Evolutionary conservation across 2,797 vertebrate species (phyloP).

Genomic region (Buceros bicornis): DNA sequence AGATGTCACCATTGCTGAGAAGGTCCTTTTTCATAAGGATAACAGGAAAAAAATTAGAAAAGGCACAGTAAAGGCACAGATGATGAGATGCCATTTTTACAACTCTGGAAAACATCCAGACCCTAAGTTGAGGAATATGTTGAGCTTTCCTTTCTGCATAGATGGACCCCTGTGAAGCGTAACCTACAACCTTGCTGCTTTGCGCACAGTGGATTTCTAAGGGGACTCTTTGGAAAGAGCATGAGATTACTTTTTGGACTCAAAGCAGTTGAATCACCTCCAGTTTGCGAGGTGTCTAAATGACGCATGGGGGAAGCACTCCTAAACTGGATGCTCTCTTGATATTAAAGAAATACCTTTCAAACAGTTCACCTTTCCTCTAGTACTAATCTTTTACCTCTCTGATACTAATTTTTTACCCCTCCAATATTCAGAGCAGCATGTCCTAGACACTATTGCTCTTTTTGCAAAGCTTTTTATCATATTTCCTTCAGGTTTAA

Average conservation of each 20-base stretch:
- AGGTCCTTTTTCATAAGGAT: conserved; percentile 41
- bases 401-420: background rate
- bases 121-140: conserved; percentile 19
- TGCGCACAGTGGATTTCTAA: background rate
- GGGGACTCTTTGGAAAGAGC: background rate
- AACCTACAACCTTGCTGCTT: background rate
- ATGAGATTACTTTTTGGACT: background rate
- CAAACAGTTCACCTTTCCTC: background rate
- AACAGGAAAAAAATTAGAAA: conserved; percentile 35
- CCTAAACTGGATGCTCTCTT: background rate
- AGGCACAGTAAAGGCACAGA: conserved; percentile 3
- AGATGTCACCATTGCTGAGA: background rate
- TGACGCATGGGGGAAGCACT: background rate
- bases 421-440: background rate
- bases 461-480: conserved; percentile 6
- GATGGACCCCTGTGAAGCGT: conserved; percentile 49
- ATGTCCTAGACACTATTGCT: background rate
- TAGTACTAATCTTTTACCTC: background rate
- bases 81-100: conserved; percentile 38
- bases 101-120: conserved; percentile 57
- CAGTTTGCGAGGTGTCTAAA: background rate
- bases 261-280: conserved; percentile 18
- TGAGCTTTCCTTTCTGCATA: background rate
- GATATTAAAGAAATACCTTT: conserved; percentile 25
- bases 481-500: background rate